A percentile compares a stretch with the other conserved stretches of the same genome.
Conservation (phyloP, 1,140 invertebrate genomes). For the Acromyrmex heyeri region DNA sequence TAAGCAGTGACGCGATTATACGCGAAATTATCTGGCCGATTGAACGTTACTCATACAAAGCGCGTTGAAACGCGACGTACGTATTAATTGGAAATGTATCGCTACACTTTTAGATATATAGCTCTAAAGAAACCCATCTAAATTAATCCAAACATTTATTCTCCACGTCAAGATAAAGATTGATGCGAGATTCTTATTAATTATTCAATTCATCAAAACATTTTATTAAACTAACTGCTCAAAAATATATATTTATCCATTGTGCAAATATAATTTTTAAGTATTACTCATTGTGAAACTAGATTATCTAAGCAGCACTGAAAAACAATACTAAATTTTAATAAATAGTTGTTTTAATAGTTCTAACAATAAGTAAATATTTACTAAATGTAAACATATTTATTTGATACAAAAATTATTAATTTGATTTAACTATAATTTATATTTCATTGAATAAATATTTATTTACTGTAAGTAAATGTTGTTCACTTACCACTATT, state of each 20-base stretch:
- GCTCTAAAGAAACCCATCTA: background rate
- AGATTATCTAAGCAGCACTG: too few species aligned
- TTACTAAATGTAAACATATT: too few species aligned
- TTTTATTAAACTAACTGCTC: background rate
- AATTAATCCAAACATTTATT: background rate
- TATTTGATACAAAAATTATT: too few species aligned
- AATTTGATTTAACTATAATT: too few species aligned
- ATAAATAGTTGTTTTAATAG: too few species aligned
- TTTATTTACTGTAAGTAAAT: too few species aligned
- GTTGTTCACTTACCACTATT: too few species aligned
- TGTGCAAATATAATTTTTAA: background rate
- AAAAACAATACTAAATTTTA: too few species aligned
- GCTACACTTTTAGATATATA: background rate
- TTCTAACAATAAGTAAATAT: too few species aligned
- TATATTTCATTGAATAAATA: too few species aligned
- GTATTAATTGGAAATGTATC: background rate
- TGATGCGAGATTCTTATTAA: background rate
- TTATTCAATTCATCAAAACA: background rate
- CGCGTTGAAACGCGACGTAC: background rate
- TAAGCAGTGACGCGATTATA: conserved; percentile 16
- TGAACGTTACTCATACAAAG: conserved; percentile 11
- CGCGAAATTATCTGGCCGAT: conserved; percentile 44
- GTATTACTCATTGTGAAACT: too few species aligned
- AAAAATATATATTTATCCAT: background rate
- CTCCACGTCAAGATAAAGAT: background rate